Base-by-base conservation (phyloP, 2,888 invertebrate species). In the Rhingia campestris region DNA sequence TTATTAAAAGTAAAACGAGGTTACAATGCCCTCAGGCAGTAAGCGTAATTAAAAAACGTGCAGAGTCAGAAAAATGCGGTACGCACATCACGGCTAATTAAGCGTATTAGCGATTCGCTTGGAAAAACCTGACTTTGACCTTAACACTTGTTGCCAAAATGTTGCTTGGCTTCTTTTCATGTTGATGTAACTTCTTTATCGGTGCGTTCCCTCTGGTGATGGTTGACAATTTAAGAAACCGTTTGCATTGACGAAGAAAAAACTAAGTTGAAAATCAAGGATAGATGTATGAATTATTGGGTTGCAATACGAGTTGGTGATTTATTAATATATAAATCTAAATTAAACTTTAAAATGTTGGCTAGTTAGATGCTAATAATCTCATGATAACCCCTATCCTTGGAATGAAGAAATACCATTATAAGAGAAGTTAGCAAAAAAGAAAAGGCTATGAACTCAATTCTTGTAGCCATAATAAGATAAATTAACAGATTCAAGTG, bases 111-210 rank as follows among this genome's bases (percentile, higher is more conserved):
- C 32, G 30, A 4, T 67, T 37, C 51, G 6, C 4, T 61, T 66
- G 45, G 56, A 32, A 74, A 73, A 80, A 73, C 47, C 66, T 74
- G 56, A 67, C 67, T 67, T 74, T 80, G 80, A 80, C 74, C 80
- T 74, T 80, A 69, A 74, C 67, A 74, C 49, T 69, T 56, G 10
- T 67, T 80, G 66, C 67, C 66, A 67, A 75, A 75, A 56, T 47
- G 54, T 75, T 59, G 51, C 32, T 51, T 66, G 66, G 30, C 35
- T 59, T 75, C 58, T 14, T 45, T 30, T 43, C n/a, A 7, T 10
- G 6, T 51, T 49, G 47, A 10, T 47, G 63, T 59, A 43, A 61
- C 35, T 54, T 54, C 10, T 30, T n/a, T 14, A 37, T 47, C 14
- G 47, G 35, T 49, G 9, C 45, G 45, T 69, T 67, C 30, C 22